phyloP scores from a whole-genome alignment of 2,113 vertebrate genomes.

The Rhagologus leucostigma region DNA sequence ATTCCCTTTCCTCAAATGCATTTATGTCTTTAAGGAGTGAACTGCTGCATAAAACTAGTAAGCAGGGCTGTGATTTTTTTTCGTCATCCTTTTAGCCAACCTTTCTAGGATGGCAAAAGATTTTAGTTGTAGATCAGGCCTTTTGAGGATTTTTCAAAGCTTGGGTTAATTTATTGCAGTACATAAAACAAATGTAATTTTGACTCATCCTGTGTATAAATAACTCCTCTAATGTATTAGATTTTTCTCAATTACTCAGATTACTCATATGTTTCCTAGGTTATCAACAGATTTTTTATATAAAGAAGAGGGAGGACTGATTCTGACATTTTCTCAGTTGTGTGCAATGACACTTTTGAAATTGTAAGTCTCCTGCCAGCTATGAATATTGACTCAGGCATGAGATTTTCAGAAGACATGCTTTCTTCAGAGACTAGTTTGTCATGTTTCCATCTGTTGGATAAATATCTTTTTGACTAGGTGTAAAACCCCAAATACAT shows the following conservation, averaged over 20 bases:
- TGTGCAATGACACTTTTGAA: not conserved
- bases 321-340: constrained; percentile 37
- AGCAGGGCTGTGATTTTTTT: not conserved
- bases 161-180: not conserved
- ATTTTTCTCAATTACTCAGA: constrained; percentile 41
- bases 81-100: not conserved
- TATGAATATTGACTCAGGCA: constrained; percentile 13
- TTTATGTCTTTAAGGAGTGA: not conserved
- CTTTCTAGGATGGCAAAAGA: not conserved
- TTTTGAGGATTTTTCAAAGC: not conserved
- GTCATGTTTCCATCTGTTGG: constrained; percentile 51
- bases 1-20: not conserved
- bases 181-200: not conserved
- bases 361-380: not conserved
- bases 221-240: not conserved
- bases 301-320: not conserved
- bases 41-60: not conserved
- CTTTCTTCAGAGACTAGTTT: constrained; percentile 35
- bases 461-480: constrained; percentile 48
- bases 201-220: not conserved
- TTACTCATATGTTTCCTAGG: not conserved
- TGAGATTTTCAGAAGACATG: constrained; percentile 10
- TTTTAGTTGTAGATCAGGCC: not conserved
- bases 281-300: not conserved
- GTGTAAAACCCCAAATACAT: constrained; percentile 16